Conservation (phyloP, 2,888 invertebrate species). For the Zaprionus bogoriensis region DNA sequence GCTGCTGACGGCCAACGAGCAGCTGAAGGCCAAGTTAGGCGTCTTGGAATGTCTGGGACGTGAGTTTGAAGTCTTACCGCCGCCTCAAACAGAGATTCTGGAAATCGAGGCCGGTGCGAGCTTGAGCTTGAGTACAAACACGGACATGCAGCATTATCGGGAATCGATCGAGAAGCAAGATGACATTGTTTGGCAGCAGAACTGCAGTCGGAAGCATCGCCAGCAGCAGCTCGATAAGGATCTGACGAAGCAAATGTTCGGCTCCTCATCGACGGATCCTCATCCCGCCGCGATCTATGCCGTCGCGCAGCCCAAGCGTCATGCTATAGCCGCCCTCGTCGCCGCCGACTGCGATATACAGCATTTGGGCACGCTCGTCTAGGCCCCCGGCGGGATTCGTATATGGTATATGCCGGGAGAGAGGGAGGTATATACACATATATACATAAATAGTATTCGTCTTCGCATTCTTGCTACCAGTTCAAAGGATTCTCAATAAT, state of each 20-base stretch:
- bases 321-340: background rate
- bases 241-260: constrained; percentile 70
- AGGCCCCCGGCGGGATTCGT: too few relatives aligned
- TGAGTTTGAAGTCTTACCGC: constrained; percentile 83
- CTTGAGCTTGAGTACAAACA: background rate
- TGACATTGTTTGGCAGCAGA: constrained; percentile 3
- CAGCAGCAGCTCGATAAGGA: constrained; percentile 58
- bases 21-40: constrained; percentile 84
- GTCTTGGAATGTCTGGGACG: constrained; percentile 84
- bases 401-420: too few relatives aligned
- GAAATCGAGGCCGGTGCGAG: background rate
- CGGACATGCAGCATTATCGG: constrained; percentile 6
- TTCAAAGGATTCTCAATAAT: constrained; percentile 34
- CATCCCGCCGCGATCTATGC: too few relatives aligned
- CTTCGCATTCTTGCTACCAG: too few relatives aligned
- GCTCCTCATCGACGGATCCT: background rate
- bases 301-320: background rate
- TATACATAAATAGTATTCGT: too few relatives aligned
- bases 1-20: constrained; percentile 84
- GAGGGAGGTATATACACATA: too few relatives aligned
- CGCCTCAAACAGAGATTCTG: too few relatives aligned
- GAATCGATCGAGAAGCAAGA: constrained; percentile 1
- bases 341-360: constrained; percentile 27
- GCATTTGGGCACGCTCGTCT: constrained; percentile 56
- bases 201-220: constrained; percentile 44